Conservation (phyloP, 2,113 vertebrate species). For the Thinocorus orbignyianus region DNA sequence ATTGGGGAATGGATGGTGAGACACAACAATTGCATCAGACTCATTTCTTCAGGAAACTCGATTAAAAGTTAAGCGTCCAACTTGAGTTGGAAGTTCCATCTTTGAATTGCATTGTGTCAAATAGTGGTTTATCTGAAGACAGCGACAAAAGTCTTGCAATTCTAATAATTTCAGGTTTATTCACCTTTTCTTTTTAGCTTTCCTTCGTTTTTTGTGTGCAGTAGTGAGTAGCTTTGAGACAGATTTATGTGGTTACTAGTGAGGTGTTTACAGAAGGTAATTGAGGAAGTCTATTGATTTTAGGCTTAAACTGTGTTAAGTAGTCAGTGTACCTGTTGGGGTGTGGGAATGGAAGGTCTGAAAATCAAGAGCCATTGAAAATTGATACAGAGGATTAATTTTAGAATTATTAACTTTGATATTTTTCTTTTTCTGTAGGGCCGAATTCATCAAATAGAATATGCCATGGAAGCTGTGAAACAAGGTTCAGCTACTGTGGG, state of each 20-base stretch:
- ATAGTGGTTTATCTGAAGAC: neutral
- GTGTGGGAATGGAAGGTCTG: neutral
- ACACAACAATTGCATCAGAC: neutral
- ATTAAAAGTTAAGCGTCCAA: neutral
- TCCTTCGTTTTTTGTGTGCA: neutral
- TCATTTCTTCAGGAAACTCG: neutral
- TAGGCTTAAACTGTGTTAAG: neutral
- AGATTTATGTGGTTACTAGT: neutral
- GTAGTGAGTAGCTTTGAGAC: neutral
- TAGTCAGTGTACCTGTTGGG: neutral
- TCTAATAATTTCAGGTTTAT: neutral
- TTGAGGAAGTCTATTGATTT: neutral
- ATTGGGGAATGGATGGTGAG: constrained; percentile 15
- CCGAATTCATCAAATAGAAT: constrained; percentile 98
- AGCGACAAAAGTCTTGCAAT: neutral
- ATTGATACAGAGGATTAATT: neutral
- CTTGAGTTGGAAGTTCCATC: neutral
- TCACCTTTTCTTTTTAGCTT: neutral
- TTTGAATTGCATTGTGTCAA: neutral
- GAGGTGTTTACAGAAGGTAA: neutral
- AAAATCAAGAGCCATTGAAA: neutral
- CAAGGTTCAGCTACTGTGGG: constrained; percentile 97
- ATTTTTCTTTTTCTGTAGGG: constrained; percentile 73
- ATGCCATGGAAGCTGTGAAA: constrained; percentile 99
- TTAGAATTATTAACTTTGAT: neutral